Conservation (phyloP, 2,113 vertebrate species). For the Gymnogyps californianus region DNA sequence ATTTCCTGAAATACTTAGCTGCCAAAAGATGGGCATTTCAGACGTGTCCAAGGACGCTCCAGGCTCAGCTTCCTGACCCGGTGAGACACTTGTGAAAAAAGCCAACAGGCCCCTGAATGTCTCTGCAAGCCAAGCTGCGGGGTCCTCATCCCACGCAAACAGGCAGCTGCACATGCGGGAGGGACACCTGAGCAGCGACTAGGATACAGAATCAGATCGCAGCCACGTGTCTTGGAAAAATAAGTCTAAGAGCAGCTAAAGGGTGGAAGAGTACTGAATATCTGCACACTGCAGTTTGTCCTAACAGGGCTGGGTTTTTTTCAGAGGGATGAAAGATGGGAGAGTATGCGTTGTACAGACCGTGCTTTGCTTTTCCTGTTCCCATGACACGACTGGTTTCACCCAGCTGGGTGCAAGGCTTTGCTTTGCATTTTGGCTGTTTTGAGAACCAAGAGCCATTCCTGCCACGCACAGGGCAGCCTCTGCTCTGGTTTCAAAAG, state of each 20-base stretch:
- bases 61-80: not conserved
- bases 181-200: accelerated
- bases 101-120: not conserved
- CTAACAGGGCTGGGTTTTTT: not conserved
- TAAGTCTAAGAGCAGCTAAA: not conserved
- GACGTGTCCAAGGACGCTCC: not conserved
- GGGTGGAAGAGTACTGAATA: not conserved
- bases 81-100: not conserved
- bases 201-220: not conserved
- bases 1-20: not conserved
- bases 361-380: not conserved
- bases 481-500: not conserved
- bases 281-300: too few species aligned
- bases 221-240: not conserved
- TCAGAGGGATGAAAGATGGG: not conserved
- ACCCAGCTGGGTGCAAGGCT: not conserved
- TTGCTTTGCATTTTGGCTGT: not conserved
- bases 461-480: too few species aligned
- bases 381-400: not conserved
- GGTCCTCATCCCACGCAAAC: not conserved
- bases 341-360: too few species aligned
- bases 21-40: not conserved
- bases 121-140: not conserved
- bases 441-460: not conserved
- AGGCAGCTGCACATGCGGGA: not conserved